These are phyloP conservation scores for Triplophysa dalaica DNA, from an alignment of 2,113 vertebrate species.

Conservation along the genomic window DNA sequence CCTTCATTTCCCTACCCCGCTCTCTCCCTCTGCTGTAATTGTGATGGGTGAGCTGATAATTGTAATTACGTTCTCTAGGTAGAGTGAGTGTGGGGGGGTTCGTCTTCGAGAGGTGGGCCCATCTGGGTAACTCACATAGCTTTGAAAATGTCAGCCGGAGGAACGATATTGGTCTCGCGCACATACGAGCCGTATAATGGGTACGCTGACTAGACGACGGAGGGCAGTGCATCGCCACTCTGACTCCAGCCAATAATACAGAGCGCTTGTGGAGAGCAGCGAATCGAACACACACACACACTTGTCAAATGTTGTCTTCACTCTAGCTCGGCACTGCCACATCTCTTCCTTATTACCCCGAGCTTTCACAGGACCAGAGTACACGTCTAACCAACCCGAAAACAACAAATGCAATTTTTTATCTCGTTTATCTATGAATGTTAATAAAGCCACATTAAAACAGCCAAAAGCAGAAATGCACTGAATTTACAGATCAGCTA, in stretches of 20 bases:
- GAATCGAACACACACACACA: slow-evolving; percentile 1
- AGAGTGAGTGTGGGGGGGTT: slow-evolving; percentile 1
- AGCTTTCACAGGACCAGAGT: not conserved
- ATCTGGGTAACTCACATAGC: slow-evolving; percentile 10
- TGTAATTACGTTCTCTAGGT: slow-evolving; percentile 32
- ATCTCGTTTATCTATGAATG: not conserved
- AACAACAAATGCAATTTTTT: not conserved
- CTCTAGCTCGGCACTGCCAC: slow-evolving; percentile 1
- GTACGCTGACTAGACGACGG: slow-evolving; percentile 28
- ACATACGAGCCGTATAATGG: slow-evolving; percentile 16
- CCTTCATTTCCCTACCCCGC: slow-evolving; percentile 9
- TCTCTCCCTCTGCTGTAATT: slow-evolving; percentile 23
- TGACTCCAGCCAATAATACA: slow-evolving; percentile 30
- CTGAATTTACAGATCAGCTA: not conserved
- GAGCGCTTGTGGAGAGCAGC: not conserved
- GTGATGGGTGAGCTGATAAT: slow-evolving; percentile 41
- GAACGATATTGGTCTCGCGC: slow-evolving; percentile 24
- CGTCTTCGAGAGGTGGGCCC: slow-evolving; percentile 25
- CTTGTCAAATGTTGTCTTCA: slow-evolving; percentile 7
- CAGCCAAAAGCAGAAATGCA: not conserved
- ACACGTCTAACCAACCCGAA: not conserved
- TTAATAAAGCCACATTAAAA: not conserved
- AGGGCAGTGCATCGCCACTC: slow-evolving; percentile 34
- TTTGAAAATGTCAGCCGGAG: slow-evolving; percentile 28
- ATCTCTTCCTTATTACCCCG: slow-evolving; percentile 15